Base-by-base conservation (phyloP, 2,888 invertebrate species). In the Julus scandinavius region DNA sequence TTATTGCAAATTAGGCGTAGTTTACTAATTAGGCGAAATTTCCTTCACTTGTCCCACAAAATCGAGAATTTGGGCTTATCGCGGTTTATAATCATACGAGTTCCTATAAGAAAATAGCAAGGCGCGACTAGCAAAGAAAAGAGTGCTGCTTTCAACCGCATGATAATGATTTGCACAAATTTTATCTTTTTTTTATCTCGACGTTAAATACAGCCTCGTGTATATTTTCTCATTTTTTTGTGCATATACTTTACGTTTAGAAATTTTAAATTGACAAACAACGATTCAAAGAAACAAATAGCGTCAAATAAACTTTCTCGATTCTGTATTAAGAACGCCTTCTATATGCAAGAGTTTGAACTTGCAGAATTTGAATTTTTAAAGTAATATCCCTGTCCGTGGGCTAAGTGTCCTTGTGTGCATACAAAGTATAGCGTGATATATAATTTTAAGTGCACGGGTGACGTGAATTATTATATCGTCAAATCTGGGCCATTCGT, bases 101-200 rank as follows among this genome's bases (percentile, higher is more conserved):
- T 38, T 15, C 38, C 80, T 80, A 80, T 80, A 13, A 38, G 80
- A 80, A 80, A 80, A 13, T 80, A 9, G 80, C 80, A 38, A 80
- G 80, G 80, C 15, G 80, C 38, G 38, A 80, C 80, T 80, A 38
- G 13, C 80, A 38, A 80, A 38, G 80, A 80, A 80, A 80, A 80
- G 72, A 72, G 38, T 38, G 29, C 38, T 15, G 38, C 80, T 38
- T 54, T 80, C 38, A 80, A 38, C 38, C 13, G 29, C 15, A 80
- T 80, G 80, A 15, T 80, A 80, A 80, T 80, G 80, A 80, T 80
- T 80, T 80, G 80, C 80, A 80, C 80, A 80, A 40, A 38, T 80
- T 80, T 29, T 29, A 29, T 80, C 38, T 40, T 38, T 80, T 80
- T 45, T 80, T 80, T 40, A 80, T 80, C 38, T 80, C 80, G 38